phyloP scores from a whole-genome alignment of 2,113 vertebrate species.

The Sphaerodactylus townsendi region DNA sequence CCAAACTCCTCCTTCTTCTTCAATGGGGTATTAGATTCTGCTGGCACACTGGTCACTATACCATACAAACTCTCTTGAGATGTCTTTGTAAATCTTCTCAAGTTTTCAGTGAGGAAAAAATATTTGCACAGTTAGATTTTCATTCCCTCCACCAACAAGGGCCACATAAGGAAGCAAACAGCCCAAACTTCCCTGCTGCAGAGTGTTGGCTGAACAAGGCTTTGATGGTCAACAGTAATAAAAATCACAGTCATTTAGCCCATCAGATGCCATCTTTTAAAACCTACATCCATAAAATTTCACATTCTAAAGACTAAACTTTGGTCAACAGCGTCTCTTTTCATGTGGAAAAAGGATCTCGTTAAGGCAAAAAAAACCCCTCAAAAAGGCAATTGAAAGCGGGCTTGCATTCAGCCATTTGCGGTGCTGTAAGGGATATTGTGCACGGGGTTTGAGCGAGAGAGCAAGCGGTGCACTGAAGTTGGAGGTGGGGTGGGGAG shows the following conservation, averaged over 20 bases:
- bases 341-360: neutral
- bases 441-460: fast-evolving
- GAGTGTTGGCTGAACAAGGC: conserved; percentile 3
- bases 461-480: conserved; percentile 23
- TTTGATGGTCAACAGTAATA: neutral
- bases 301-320: neutral
- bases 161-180: conserved; percentile 11
- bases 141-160: neutral
- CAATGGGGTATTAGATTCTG: too few relatives aligned
- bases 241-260: conserved; percentile 5
- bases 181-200: neutral
- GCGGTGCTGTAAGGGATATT: neutral
- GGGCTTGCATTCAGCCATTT: fast-evolving
- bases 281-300: neutral
- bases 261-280: neutral
- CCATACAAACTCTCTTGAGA: too few relatives aligned
- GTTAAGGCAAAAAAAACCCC: neutral
- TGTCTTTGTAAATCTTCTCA: neutral
- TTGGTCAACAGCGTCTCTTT: neutral
- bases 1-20: too few relatives aligned
- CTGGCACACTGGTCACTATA: too few relatives aligned
- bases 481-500: neutral
- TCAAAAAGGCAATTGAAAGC: neutral
- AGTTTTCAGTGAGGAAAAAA: neutral
- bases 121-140: neutral